Evolutionary conservation across 2,113 vertebrate species (phyloP).

Genomic region (Brevimyrus niger): DNA sequence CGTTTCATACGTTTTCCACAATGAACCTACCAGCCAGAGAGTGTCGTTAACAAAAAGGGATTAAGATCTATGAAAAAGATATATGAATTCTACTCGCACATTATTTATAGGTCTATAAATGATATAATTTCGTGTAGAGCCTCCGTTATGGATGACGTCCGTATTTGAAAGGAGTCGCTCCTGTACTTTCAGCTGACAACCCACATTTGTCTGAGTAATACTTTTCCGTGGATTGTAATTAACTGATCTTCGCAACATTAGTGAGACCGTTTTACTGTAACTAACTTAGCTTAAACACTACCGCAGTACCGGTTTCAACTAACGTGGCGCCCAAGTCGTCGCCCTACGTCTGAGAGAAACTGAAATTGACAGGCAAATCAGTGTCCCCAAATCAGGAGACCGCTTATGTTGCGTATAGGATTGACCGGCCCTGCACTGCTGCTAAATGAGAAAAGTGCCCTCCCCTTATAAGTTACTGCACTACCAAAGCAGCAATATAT

Average conservation of each 20-base stretch:
- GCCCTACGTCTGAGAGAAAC: too few species aligned
- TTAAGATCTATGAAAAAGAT: neutral
- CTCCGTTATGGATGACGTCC: neutral
- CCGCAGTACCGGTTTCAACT: too few species aligned
- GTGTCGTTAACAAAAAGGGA: neutral
- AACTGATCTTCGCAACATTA: neutral
- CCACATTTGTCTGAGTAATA: neutral
- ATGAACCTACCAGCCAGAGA: neutral
- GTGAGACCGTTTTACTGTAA: neutral
- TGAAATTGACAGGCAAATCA: too few species aligned
- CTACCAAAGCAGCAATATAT: neutral
- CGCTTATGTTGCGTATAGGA: too few species aligned
- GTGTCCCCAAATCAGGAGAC: too few species aligned
- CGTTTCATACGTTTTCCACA: neutral
- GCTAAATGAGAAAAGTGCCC: neutral
- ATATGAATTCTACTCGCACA: neutral
- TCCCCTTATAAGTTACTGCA: neutral
- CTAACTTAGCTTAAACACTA: neutral
- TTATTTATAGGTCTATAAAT: neutral
- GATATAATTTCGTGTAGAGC: neutral
- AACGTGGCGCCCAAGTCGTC: too few species aligned
- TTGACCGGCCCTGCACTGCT: neutral
- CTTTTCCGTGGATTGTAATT: neutral
- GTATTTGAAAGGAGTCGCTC: neutral
- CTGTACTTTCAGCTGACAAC: neutral